phyloP scores from a whole-genome alignment of 1,140 invertebrate genomes.

The Brevipalpus yothersi region DNA sequence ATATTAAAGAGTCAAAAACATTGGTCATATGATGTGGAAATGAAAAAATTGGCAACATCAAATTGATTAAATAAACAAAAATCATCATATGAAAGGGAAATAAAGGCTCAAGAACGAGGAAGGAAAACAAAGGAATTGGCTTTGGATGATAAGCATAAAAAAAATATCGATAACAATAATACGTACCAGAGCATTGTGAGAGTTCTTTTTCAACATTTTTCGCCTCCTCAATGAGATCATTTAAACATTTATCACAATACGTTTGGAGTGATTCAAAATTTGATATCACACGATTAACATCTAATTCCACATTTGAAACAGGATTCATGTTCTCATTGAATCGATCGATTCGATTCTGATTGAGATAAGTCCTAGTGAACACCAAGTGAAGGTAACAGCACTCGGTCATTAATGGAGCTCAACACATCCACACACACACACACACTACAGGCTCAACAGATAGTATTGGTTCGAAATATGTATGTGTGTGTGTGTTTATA shows the following conservation, averaged over 20 bases:
- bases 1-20: constrained; percentile 27
- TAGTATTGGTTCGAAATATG: too few relatives aligned
- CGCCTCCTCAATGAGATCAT: constrained; percentile 45
- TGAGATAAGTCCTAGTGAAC: too few relatives aligned
- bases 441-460: too few relatives aligned
- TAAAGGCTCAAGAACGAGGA: not conserved
- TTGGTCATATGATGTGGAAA: constrained; percentile 6
- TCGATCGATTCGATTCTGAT: too few relatives aligned
- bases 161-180: not conserved
- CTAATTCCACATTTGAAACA: constrained; percentile 42
- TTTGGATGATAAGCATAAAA: not conserved
- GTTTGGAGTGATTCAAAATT: constrained; percentile 56
- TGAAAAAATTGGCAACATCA: not conserved
- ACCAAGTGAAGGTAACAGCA: too few relatives aligned
- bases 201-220: constrained; percentile 44
- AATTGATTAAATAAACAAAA: not conserved
- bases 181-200: not conserved
- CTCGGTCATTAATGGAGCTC: too few relatives aligned
- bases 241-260: constrained; percentile 41
- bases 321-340: not conserved
- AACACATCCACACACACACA: too few relatives aligned
- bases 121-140: not conserved
- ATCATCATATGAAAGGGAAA: not conserved
- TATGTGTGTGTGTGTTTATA: too few relatives aligned
- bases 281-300: constrained; percentile 64